Evolutionary conservation across 2,797 vertebrate species (phyloP), one percentile per base, ranked within the genome.

Genomic region (Spinus olivaceus): DNA sequence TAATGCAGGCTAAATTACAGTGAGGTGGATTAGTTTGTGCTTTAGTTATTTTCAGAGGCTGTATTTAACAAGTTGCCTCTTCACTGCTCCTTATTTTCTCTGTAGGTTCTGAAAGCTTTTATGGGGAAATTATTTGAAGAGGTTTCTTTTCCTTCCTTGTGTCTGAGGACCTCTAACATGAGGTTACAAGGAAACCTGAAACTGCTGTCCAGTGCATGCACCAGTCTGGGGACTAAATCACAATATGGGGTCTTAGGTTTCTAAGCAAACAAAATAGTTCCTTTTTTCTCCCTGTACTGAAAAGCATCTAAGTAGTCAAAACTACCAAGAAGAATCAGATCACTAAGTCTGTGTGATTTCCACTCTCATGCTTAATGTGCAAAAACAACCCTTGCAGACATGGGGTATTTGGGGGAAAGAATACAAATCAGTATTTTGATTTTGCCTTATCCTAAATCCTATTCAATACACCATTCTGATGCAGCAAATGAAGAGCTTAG

Each of bases 201-300:
- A 30, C 12, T 54, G 1, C 33, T 2, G 44, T 42, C 65, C 30
- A 21, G 12, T 39, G 46, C 16, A 35, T 0, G 2, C 53, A 56
- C 25, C 19, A 66, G 21, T 33, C 2, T 28, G 39, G 47, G 33
- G 16, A n/a, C 49, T 73, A 32, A 60, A 76, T 69, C 25, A 28
- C 18, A 70, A 50, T 27, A 19, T 7, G 18, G 30, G 5, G 5
- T 57, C 53, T 77, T 70, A 5, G 14, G 70, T 74, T 86, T 76
- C 47, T 53, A 56, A 72, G 33, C 21, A 65, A 86, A 57, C 24
- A 67, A 78, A 78, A 59, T 37, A 42, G 16, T 39, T 32, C 17
- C 6, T 63, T 53, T 57, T 30, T 3, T 5, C 22, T 17, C 4
- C 2, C 15, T 47, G 37, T 28, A 28, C 46, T 0, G 1, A 33